phyloP scores from a whole-genome alignment of 2,888 invertebrate genomes.

The Acleris emargana region DNA sequence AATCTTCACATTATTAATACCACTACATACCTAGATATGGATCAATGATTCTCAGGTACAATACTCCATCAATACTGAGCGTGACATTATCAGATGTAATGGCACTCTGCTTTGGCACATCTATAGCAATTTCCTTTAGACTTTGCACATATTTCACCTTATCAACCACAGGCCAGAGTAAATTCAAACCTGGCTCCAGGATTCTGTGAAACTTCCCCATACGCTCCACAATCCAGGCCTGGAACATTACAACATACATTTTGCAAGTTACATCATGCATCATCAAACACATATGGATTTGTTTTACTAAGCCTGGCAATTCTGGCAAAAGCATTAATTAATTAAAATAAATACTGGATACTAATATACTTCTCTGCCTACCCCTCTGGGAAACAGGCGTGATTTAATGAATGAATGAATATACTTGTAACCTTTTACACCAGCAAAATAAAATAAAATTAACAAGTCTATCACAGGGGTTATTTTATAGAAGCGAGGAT shows the following conservation, averaged over 20 bases:
- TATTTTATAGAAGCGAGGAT: too few species aligned
- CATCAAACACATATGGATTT: too few species aligned
- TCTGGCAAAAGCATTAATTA: too few species aligned
- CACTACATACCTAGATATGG: slow-evolving; percentile 89
- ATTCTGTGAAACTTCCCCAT: slow-evolving; percentile 99
- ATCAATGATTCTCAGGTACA: slow-evolving; percentile 96
- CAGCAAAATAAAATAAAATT: too few species aligned
- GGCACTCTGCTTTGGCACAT: slow-evolving; percentile 99
- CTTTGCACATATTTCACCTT: slow-evolving; percentile 98
- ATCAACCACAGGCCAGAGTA: slow-evolving; percentile 96
- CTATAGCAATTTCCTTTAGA: slow-evolving; percentile 99
- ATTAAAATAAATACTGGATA: too few species aligned
- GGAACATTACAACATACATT: slow-evolving; percentile 47
- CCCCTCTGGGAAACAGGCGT: too few species aligned
- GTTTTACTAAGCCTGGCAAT: too few species aligned
- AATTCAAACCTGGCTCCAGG: slow-evolving; percentile 96
- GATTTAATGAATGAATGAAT: too few species aligned
- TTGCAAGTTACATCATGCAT: too few species aligned
- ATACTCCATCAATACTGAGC: slow-evolving; percentile 97
- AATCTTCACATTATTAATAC: neutral
- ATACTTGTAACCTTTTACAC: too few species aligned
- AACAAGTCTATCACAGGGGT: too few species aligned
- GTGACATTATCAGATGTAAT: slow-evolving; percentile 99
- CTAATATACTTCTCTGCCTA: too few species aligned
- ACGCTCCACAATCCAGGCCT: slow-evolving; percentile 98